Conservation (phyloP, 2,888 invertebrate species). For the Cephus pygmeus region DNA sequence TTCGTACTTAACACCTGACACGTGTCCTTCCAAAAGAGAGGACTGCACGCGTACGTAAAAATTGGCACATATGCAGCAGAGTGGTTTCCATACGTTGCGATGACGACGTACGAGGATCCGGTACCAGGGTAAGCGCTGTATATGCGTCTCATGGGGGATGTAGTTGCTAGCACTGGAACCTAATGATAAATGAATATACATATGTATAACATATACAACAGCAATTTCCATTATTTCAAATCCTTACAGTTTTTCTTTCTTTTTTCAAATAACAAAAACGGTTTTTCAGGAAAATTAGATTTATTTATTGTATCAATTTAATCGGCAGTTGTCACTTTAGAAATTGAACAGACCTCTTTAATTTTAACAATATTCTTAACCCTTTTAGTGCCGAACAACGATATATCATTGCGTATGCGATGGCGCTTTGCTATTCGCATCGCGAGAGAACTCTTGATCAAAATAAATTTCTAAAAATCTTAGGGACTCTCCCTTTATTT, state of each 20-base stretch:
- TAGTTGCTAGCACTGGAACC: conserved; percentile 54
- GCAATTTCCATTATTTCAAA: neutral
- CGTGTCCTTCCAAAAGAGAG: conserved; percentile 63
- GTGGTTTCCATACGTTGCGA: conserved; percentile 66
- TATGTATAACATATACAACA: conserved; percentile 3
- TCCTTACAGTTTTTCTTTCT: neutral
- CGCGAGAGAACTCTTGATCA: too few relatives aligned
- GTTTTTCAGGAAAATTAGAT: neutral
- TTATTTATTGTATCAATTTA: neutral
- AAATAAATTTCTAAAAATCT: too few relatives aligned
- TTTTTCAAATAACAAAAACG: neutral
- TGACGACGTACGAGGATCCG: conserved; percentile 72
- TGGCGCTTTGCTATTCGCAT: too few relatives aligned
- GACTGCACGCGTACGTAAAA: conserved; percentile 75
- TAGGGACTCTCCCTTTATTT: too few relatives aligned
- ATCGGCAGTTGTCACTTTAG: neutral
- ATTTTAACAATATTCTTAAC: neutral
- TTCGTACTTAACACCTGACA: conserved; percentile 71
- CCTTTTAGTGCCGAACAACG: too few relatives aligned
- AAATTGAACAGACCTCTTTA: neutral
- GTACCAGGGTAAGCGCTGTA: conserved; percentile 73
- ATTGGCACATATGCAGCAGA: conserved; percentile 77
- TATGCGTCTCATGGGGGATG: conserved; percentile 65
- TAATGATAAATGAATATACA: conserved; percentile 34
- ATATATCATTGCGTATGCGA: too few relatives aligned